Evolutionary conservation across 1,140 invertebrate genomes (phyloP).

Genomic region (Pachyrhynchus sulphureomaculatus): DNA sequence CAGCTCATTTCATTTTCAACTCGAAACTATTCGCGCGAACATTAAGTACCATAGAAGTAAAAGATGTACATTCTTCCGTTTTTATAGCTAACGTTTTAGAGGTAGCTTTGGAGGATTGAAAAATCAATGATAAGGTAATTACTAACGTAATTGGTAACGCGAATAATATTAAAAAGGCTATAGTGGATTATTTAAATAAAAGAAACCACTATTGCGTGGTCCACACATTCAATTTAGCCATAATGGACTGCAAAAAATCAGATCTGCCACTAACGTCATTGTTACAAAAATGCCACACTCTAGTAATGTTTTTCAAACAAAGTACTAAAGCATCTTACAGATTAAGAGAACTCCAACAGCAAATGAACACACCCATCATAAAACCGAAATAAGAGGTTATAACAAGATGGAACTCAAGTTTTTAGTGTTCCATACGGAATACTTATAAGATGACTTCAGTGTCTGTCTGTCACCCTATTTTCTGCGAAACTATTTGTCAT

Average conservation of each 20-base stretch:
- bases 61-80: constrained; percentile 11
- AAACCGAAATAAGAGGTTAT: constrained; percentile 44
- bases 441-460: too few species aligned
- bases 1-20: constrained; percentile 27
- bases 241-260: neutral
- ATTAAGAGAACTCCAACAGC: constrained; percentile 31
- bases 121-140: constrained; percentile 13
- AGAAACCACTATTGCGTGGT: neutral
- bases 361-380: constrained; percentile 31
- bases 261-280: constrained; percentile 30
- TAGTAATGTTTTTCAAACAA: too few species aligned
- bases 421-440: too few species aligned
- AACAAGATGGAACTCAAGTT: constrained; percentile 47
- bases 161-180: constrained; percentile 10
- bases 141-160: constrained; percentile 10
- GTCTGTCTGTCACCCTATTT: too few species aligned
- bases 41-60: constrained; percentile 15
- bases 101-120: neutral
- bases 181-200: constrained; percentile 20
- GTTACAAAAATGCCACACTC: constrained; percentile 35
- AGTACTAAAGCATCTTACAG: too few species aligned
- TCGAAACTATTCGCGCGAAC: neutral
- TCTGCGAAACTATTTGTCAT: too few species aligned
- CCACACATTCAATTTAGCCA: constrained; percentile 19
- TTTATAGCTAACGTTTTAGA: neutral